Conservation (phyloP, 2,113 vertebrate species). For the Macaca mulatta region DNA sequence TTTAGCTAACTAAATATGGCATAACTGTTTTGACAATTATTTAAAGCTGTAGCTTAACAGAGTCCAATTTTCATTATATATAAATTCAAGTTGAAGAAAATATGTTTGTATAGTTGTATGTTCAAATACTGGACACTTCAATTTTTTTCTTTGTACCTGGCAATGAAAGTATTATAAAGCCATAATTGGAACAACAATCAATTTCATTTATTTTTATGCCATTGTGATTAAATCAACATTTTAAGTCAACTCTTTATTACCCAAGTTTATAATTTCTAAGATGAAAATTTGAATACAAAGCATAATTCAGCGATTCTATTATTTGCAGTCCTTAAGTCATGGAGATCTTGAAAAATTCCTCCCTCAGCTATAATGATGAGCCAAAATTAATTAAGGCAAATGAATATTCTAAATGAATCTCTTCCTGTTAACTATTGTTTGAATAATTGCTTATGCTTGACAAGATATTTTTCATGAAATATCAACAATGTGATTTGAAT, state of each 20-base stretch:
- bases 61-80: not conserved
- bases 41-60: not conserved
- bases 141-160: not conserved
- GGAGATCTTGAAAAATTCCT: constrained; percentile 42
- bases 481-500: constrained; percentile 76
- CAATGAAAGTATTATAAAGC: not conserved
- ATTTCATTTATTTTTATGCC: constrained; percentile 14
- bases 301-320: constrained; percentile 53
- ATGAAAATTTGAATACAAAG: constrained; percentile 33
- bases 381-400: constrained; percentile 80
- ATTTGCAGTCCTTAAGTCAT: constrained; percentile 32
- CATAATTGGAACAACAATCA: constrained; percentile 18
- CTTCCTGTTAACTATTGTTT: constrained; percentile 64
- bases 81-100: not conserved
- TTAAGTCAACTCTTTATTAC: constrained; percentile 41
- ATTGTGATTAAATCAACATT: constrained; percentile 46
- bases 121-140: not conserved
- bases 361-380: not conserved
- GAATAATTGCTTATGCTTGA: constrained; percentile 76
- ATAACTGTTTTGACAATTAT: not conserved
- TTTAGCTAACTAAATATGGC: not conserved
- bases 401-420: constrained; percentile 66
- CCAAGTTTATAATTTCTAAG: constrained; percentile 35
- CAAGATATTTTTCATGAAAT: constrained; percentile 75
- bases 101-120: not conserved